Evolutionary conservation across 1,140 invertebrate species (phyloP).

Genomic region (Geopemphigus sp.): DNA sequence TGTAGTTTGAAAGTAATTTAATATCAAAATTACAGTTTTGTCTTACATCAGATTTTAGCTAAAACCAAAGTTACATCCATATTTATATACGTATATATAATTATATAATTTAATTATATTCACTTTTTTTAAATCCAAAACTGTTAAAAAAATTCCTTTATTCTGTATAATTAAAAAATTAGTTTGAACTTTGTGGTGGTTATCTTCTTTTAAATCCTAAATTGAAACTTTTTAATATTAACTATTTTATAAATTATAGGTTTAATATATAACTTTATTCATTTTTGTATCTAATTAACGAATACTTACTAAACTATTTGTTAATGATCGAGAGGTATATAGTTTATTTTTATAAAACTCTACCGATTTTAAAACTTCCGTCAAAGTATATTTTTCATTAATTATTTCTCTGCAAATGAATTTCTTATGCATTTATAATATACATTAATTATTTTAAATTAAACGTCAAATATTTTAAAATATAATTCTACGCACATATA

Average conservation of each 20-base stretch:
- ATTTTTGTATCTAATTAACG: neutral
- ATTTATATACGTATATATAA: neutral
- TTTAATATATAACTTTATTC: neutral
- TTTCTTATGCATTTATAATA: neutral
- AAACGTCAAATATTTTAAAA: neutral
- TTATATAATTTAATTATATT: neutral
- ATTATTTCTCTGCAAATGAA: neutral
- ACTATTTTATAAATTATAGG: neutral
- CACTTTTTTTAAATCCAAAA: constrained; percentile 23
- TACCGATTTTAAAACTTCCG: constrained; percentile 35
- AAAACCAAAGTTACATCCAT: neutral
- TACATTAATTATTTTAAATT: neutral
- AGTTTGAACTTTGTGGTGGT: neutral
- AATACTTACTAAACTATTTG: constrained; percentile 39
- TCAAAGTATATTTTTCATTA: neutral
- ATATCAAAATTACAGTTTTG: constrained; percentile 15
- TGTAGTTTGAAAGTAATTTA: constrained; percentile 29
- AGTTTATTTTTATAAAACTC: constrained; percentile 33
- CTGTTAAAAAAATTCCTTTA: constrained; percentile 3
- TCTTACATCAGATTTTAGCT: constrained; percentile 18
- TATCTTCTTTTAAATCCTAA: constrained; percentile 1
- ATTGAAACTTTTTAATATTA: neutral
- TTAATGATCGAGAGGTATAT: neutral
- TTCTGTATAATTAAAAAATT: constrained; percentile 33
- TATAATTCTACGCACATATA: neutral